These are phyloP conservation scores for Hermodice carunculata DNA, from an alignment of 2,888 invertebrate genomes.

Conservation along the genomic window DNA sequence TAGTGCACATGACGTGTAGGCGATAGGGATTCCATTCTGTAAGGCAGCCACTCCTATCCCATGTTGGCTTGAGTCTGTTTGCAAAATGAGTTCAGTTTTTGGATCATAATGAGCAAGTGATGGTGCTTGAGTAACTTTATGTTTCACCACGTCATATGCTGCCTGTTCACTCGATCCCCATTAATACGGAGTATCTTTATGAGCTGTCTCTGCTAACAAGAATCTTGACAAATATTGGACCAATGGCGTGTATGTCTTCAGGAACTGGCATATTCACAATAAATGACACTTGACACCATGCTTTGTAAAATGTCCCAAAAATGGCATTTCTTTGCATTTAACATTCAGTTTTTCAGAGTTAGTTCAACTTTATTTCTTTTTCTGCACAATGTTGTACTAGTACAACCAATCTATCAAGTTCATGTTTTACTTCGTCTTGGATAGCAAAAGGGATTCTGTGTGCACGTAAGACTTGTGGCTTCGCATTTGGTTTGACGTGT, in stretches of 20 bases:
- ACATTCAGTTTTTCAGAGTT: slow-evolving; percentile 13
- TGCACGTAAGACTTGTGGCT: slow-evolving; percentile 22
- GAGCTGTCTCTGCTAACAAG: slow-evolving; percentile 28
- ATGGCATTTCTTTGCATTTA: background rate
- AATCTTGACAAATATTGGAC: slow-evolving; percentile 28
- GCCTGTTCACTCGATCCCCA: no score
- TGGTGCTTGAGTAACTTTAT: no score
- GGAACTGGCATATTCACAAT: slow-evolving; percentile 31
- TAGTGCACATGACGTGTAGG: no score
- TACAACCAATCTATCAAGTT: no score
- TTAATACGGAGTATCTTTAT: no score
- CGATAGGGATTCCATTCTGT: no score
- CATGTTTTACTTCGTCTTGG: no score
- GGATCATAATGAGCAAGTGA: no score
- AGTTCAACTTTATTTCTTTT: slow-evolving; percentile 2
- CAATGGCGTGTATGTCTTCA: slow-evolving; percentile 21
- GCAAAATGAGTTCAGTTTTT: no score
- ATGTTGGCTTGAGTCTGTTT: no score
- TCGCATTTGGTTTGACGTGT: slow-evolving; percentile 14
- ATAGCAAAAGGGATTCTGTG: slow-evolving; percentile 24
- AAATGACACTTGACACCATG: slow-evolving; percentile 25
- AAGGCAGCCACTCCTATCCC: no score
- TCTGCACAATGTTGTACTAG: slow-evolving; percentile 13
- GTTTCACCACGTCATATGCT: no score
- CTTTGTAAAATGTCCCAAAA: slow-evolving; percentile 23